Evolutionary conservation across 1,140 invertebrate species (phyloP).

Genomic region (Bombus affinis): DNA sequence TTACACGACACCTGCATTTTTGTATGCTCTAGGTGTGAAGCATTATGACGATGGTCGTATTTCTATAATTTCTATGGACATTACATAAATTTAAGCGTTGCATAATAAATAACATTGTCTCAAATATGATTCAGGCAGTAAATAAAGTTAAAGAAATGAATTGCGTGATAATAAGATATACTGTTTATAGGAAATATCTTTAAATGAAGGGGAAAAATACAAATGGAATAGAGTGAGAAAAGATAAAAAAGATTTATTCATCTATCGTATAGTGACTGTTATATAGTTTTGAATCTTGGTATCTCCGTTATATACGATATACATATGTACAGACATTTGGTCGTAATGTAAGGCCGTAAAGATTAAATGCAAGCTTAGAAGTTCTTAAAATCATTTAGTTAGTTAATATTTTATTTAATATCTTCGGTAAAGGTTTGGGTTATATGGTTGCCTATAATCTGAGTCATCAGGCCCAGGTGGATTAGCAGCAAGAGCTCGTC

Average conservation of each 20-base stretch:
- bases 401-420: conserved; percentile 54
- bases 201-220: no score
- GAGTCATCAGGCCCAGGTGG: conserved; percentile 74
- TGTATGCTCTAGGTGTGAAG: background rate
- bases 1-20: background rate
- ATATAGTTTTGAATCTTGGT: conserved; percentile 39
- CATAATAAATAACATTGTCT: background rate
- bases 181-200: background rate
- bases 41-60: background rate
- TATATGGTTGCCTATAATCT: conserved; percentile 59
- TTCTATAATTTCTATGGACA: background rate
- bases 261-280: conserved; percentile 50
- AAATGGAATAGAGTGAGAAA: background rate
- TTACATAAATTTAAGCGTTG: background rate
- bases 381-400: conserved; percentile 16
- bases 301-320: conserved; percentile 28
- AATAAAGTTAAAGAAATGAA: background rate
- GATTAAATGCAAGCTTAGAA: background rate
- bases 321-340: conserved; percentile 57
- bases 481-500: conserved; percentile 83
- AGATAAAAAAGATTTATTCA: conserved; percentile 43
- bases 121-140: background rate
- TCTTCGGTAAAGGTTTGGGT: conserved; percentile 59
- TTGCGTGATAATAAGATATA: background rate
- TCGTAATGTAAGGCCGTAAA: conserved; percentile 23